Evolutionary conservation across 2,888 invertebrate species (phyloP).

Genomic region (Eupeodes latifasciatus): DNA sequence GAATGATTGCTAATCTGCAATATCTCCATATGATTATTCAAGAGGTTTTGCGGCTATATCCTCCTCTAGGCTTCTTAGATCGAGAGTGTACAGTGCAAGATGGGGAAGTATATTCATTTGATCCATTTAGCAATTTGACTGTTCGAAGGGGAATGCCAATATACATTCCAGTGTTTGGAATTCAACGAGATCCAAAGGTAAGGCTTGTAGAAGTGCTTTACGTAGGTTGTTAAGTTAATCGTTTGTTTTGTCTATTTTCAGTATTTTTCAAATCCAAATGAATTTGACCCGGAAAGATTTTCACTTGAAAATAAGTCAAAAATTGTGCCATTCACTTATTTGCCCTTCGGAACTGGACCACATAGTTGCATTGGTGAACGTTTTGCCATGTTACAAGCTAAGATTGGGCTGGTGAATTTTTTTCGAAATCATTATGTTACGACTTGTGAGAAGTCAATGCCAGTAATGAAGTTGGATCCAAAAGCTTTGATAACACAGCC

Average conservation of each 20-base stretch:
- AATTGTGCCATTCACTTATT: conserved; percentile 81
- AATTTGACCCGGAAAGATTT: conserved; percentile 83
- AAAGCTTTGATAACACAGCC: conserved; percentile 82
- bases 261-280: conserved; percentile 82
- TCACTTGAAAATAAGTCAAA: conserved; percentile 81
- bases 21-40: conserved; percentile 84
- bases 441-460: conserved; percentile 79
- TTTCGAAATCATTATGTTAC: conserved; percentile 82
- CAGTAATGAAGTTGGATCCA: conserved; percentile 80
- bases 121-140: conserved; percentile 79
- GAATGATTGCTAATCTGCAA: conserved; percentile 83
- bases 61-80: conserved; percentile 83
- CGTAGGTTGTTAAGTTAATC: background rate
- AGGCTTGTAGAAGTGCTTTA: background rate
- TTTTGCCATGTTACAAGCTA: conserved; percentile 82
- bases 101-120: conserved; percentile 79
- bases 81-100: conserved; percentile 80
- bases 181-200: conserved; percentile 83
- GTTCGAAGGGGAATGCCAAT: conserved; percentile 82
- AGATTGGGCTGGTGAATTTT: conserved; percentile 82
- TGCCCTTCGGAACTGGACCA: conserved; percentile 84
- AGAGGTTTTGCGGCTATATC: conserved; percentile 83
- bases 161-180: conserved; percentile 82
- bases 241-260: conserved; percentile 65
- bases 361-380: conserved; percentile 84